Evolutionary conservation across 2,797 vertebrate species (phyloP).

Genomic region (Pelodytes ibericus): DNA sequence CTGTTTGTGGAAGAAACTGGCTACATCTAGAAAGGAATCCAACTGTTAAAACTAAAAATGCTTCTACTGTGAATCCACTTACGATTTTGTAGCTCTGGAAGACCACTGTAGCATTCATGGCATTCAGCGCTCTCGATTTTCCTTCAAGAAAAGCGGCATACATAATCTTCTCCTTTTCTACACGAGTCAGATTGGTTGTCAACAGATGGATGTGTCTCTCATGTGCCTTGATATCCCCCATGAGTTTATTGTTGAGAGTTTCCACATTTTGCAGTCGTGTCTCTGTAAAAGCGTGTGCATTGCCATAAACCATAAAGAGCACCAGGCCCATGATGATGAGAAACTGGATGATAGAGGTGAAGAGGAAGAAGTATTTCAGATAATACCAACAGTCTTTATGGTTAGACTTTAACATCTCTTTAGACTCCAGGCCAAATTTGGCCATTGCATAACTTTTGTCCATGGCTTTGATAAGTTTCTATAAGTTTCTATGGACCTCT

Average conservation of each 20-base stretch:
- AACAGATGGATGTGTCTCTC: constrained; percentile 68
- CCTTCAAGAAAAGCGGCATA: constrained; percentile 59
- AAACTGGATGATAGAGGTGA: constrained; percentile 90
- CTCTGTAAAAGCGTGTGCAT: constrained; percentile 77
- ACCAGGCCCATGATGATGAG: constrained; percentile 92
- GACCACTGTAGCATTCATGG: constrained; percentile 51
- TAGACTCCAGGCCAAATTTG: constrained; percentile 71
- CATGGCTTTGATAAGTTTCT: constrained; percentile 62
- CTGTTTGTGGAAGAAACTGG: too few species aligned
- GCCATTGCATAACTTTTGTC: constrained; percentile 74
- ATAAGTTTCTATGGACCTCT: neutral
- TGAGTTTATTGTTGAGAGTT: constrained; percentile 67
- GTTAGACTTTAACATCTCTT: constrained; percentile 63
- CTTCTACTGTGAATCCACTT: constrained; percentile 6
- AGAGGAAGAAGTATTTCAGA: constrained; percentile 88
- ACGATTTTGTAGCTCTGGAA: constrained; percentile 50
- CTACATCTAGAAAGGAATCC: too few species aligned
- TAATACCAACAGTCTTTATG: constrained; percentile 87
- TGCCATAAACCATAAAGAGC: constrained; percentile 93
- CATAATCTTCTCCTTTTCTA: constrained; percentile 65
- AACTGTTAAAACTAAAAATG: neutral
- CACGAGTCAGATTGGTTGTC: constrained; percentile 69
- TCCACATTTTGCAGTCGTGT: constrained; percentile 75
- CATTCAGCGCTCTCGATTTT: constrained; percentile 64
- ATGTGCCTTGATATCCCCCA: constrained; percentile 65